Base-by-base conservation (phyloP, 1,140 invertebrate genomes). In the Drosophila sucinea region DNA sequence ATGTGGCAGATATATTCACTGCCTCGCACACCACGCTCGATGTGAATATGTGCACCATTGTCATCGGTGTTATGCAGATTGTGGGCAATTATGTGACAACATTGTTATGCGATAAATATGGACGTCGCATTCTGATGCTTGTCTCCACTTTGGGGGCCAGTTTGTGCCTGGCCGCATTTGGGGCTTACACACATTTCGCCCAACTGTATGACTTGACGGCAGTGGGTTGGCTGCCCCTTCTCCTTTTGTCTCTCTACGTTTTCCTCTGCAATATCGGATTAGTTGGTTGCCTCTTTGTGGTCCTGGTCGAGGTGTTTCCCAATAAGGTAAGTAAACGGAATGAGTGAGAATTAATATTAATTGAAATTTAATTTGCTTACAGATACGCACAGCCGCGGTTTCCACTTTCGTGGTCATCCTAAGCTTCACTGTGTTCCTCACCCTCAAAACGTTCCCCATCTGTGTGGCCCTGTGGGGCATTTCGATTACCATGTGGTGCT, bases 1-100 rank as follows among this genome's bases (percentile, higher is more conserved):
- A 91, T 11, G 40, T 86, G 40, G 32, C 90, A 33, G 92, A 92
- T 1, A 96, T 96, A 73, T 97, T 96, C 82, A 76, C 91, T 0
- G 92, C 93, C 4, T 94, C 96, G 0, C 94, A 94, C 1, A 94
- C 94, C 1, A 90, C 80, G 0, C 73, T 94, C 25, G 93, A 93
- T 69, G 90, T 93, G 2, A 93, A 93, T 72, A 93, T 93, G 74
- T 93, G 93, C 81, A 93, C 93, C 0, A 93, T 94, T 6, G 89
- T 94, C 3, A 92, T 94, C 0, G 93, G 93, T 0, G 90, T 70
- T 0, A 92, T 93, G 30, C 93, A 94, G 57, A 81, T 94, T 8
- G 67, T 94, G 5, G 86, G 86, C 11, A 80, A 79, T 11, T 70
- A 79, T 54, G 61, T 64, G 1, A 66, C 90, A 1, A 84, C 83